Percentiles rank a stretch among this genome's conserved stretches.
Evolutionary conservation across 2,113 vertebrate genomes (phyloP).

Genomic region (Clarias magur): DNA sequence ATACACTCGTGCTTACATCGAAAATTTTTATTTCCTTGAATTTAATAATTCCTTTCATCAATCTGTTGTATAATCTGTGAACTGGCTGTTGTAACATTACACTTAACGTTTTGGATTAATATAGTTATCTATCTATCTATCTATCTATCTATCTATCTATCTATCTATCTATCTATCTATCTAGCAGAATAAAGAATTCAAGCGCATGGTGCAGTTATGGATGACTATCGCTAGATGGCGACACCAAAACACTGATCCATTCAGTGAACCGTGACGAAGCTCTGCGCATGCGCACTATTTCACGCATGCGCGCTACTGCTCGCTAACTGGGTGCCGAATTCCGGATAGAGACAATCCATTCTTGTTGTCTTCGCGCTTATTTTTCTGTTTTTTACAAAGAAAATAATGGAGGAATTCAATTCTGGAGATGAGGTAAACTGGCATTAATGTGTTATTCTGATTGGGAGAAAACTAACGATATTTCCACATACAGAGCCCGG

Average conservation of each 20-base stretch:
- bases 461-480: neutral
- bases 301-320: neutral
- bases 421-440: constrained; percentile 66
- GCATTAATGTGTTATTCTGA: neutral
- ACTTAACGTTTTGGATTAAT: no score
- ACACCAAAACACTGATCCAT: neutral
- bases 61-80: no score
- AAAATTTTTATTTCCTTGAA: no score
- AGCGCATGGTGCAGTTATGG: neutral
- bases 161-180: no score
- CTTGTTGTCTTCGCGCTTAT: neutral
- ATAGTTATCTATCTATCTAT: no score
- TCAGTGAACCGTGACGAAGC: neutral
- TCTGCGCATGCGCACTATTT: constrained; percentile 6
- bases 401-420: constrained; percentile 70
- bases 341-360: neutral
- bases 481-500: neutral
- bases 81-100: no score
- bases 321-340: no score
- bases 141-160: no score
- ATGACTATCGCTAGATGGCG: constrained; percentile 27
- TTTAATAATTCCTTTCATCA: no score
- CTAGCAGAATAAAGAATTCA: no score
- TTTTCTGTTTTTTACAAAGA: neutral
- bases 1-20: no score